phyloP scores from a whole-genome alignment of 2,797 vertebrate genomes.

The Hirundo rustica region DNA sequence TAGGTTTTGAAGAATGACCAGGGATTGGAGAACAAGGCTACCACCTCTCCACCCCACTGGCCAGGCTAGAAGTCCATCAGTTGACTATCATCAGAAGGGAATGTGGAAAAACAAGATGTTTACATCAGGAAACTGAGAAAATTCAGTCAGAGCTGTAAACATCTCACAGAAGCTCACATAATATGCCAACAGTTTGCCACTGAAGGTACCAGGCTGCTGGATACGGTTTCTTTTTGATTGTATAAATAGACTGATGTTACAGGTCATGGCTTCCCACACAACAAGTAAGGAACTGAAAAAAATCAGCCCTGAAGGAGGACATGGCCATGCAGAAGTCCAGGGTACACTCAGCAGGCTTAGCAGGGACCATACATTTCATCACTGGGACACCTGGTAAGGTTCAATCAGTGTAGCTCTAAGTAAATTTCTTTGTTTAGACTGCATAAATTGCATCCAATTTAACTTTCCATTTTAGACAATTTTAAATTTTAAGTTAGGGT shows the following conservation, averaged over 20 bases:
- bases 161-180: no score
- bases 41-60: no score
- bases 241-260: background rate
- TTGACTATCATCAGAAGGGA: no score
- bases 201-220: background rate
- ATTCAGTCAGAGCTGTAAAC: no score
- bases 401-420: background rate
- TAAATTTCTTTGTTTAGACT: background rate
- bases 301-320: no score
- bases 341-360: background rate
- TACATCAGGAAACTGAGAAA: no score
- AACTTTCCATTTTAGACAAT: background rate
- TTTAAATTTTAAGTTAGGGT: background rate
- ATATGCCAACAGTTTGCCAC: background rate
- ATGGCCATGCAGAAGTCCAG: background rate
- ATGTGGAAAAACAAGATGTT: no score
- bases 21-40: no score
- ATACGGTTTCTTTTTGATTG: background rate
- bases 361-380: background rate
- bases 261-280: background rate
- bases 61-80: no score
- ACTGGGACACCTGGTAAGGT: background rate
- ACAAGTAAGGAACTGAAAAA: background rate
- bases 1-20: no score
- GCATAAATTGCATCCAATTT: background rate